Evolutionary conservation across 2,888 invertebrate genomes (phyloP), one percentile per base, ranked within the genome.

Genomic region (Brachylomia viminalis): DNA sequence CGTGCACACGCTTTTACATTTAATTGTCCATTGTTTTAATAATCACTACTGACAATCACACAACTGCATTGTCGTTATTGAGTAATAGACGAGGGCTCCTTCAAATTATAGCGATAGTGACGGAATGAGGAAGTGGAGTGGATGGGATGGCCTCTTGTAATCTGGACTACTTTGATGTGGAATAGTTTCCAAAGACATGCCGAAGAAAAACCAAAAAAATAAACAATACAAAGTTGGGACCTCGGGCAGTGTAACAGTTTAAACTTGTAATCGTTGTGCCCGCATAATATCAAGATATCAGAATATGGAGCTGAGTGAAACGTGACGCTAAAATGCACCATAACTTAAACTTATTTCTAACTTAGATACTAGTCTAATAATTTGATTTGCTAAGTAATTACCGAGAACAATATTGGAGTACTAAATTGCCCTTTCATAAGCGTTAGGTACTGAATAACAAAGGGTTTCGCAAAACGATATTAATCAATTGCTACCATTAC

Each of bases 1-100:
- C 45, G 27, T 33, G 72, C 66, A 70, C 79, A 79, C 67, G 82
- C 73, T 79, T 72, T 76, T 68, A 74, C 72, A 74, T 83, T 75
- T 86, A 87, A 87, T 82, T 84, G 76, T 70, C 84, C 62, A 87
- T 87, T 87, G 86, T 87, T 70, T 79, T 15, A 79, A 64, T 70
- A 72, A 83, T 83, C 86, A 75, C 69, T 66, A 20, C 58, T 72
- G 65, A 82, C 83, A 72, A 85, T 83, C 86, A 59, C 47, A 70
- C 59, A 70, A 52, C 54, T 56, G 30, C 58, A 65, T 75, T 83
- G 83, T 84, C 45, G 58, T 47, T 65, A 79, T 83, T 83, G 66
- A 72, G 86, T 72, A 85, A 83, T 72, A 78, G 61, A 58, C 27
- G 59, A 47, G 61, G 69, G 54, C 70, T 70, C 42, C 72, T 84